Percentiles rank a stretch among this genome's conserved stretches.
Conservation (phyloP, 2,797 vertebrate species). For the Alfaro cultratus region DNA sequence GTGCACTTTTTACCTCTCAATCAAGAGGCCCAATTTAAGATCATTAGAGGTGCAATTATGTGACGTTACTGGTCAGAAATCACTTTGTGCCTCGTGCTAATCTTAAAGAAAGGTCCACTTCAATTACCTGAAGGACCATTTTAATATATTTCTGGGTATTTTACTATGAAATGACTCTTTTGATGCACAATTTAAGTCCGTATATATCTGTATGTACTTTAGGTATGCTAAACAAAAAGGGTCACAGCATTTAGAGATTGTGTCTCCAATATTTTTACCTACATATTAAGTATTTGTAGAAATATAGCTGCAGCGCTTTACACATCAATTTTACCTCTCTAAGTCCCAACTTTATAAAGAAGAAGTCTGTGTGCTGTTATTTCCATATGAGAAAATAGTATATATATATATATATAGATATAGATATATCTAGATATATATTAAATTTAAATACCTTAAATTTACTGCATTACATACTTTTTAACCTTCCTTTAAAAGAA, state of each 20-base stretch:
- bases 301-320: too few relatives aligned
- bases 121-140: background rate
- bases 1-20: conserved; percentile 1
- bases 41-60: conserved; percentile 5
- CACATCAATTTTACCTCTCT: background rate
- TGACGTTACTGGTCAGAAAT: background rate
- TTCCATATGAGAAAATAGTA: background rate
- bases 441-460: too few relatives aligned
- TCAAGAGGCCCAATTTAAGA: background rate
- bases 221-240: background rate
- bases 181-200: background rate
- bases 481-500: conserved; percentile 24
- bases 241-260: background rate
- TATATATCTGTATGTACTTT: background rate
- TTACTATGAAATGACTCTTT: background rate
- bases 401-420: too few relatives aligned
- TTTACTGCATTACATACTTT: background rate
- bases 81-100: background rate
- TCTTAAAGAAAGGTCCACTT: background rate
- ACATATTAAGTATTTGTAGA: background rate
- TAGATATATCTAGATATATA: too few relatives aligned
- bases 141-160: background rate
- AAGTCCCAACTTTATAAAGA: background rate
- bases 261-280: background rate
- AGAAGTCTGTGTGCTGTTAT: background rate